Conservation (phyloP, 2,797 vertebrate genomes). For the Catostomus latipinnis region DNA sequence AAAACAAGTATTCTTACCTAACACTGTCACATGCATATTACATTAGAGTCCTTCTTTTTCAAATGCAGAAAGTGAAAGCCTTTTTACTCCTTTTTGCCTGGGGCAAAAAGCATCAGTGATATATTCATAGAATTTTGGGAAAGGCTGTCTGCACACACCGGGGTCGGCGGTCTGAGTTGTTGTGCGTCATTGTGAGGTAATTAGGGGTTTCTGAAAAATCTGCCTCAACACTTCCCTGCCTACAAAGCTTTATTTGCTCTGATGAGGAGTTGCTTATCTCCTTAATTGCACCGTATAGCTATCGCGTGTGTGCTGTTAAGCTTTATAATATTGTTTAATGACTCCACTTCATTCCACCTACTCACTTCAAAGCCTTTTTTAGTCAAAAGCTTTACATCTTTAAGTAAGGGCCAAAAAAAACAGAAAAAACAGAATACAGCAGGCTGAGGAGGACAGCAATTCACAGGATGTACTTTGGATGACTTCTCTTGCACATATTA, state of each 20-base stretch:
- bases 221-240: conserved; percentile 72
- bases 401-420: conserved; percentile 4
- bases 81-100: conserved; percentile 11
- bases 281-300: conserved; percentile 74
- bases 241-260: conserved; percentile 69
- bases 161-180: conserved; percentile 58
- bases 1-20: neutral
- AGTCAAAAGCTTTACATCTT: conserved; percentile 41
- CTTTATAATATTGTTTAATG: conserved; percentile 66
- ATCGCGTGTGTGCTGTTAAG: conserved; percentile 57
- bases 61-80: conserved; percentile 19
- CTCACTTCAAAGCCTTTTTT: conserved; percentile 45
- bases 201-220: conserved; percentile 72
- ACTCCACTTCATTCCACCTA: conserved; percentile 44
- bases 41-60: neutral
- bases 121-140: conserved; percentile 7
- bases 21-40: conserved; percentile 7
- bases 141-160: conserved; percentile 17
- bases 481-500: conserved; percentile 3
- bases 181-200: conserved; percentile 80
- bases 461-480: conserved; percentile 10
- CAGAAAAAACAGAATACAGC: conserved; percentile 21
- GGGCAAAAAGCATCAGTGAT: conserved; percentile 9
- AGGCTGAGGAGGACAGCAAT: neutral
- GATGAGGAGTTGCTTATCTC: conserved; percentile 67